Conservation (phyloP, 2,888 invertebrate species). For the Therioaphis trifolii region DNA sequence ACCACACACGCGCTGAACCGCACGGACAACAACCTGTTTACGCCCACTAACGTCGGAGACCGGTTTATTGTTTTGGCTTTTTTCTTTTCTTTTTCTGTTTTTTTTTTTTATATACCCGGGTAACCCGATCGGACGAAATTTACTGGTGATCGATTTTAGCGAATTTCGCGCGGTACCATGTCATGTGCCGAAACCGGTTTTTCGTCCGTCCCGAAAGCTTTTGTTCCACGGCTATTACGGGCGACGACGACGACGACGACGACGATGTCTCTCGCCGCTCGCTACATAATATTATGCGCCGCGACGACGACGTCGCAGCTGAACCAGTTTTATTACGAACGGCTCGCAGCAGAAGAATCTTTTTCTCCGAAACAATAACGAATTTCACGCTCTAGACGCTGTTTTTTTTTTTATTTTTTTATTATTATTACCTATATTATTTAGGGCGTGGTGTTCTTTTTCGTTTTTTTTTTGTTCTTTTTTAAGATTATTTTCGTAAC, state of each 20-base stretch:
- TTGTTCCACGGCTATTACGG: neutral
- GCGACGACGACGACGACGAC: neutral
- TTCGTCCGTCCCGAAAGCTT: slow-evolving; percentile 29
- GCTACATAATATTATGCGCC: no score
- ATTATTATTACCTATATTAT: no score
- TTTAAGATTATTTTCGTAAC: no score
- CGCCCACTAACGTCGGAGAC: slow-evolving; percentile 29
- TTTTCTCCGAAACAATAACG: slow-evolving; percentile 14
- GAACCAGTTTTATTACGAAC: slow-evolving; percentile 38
- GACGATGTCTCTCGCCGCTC: no score
- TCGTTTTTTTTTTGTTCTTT: neutral
- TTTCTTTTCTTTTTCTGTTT: neutral
- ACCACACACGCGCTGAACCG: no score
- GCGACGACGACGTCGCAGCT: neutral
- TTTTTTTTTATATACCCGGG: neutral
- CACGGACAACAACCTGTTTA: slow-evolving; percentile 41
- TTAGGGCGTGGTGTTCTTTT: neutral
- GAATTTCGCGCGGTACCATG: neutral
- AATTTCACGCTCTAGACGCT: neutral
- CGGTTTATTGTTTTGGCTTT: slow-evolving; percentile 6
- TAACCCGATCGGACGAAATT: slow-evolving; percentile 48
- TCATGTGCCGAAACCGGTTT: slow-evolving; percentile 31
- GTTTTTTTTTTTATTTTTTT: neutral
- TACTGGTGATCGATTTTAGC: slow-evolving; percentile 33
- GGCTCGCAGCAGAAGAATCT: neutral